Evolutionary conservation across 2,888 invertebrate genomes (phyloP), one percentile per base, ranked within the genome.

Genomic region (Poecilus cupreus): DNA sequence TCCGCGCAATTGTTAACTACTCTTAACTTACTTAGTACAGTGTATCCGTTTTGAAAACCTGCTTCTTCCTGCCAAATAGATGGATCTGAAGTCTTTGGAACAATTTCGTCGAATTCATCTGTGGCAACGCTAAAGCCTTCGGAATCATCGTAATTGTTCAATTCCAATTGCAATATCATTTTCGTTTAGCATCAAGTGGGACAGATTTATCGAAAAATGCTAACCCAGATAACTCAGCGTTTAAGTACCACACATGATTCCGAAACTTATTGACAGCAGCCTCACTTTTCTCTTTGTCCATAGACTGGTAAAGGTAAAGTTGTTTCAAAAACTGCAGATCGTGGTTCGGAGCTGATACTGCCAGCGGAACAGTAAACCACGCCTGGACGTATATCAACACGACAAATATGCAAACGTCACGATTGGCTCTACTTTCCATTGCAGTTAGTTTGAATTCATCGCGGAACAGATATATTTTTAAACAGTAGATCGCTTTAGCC

Each of bases 381-480:
- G 39, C 26, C 20, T 22, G 39, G 4, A 26, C 10, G 20, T 86
- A 85, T n/a, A 85, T 57, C 13, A 10, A 77, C 13, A 85, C 82
- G 18, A 85, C 16, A 78, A 85, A 86, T 32, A 84, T 64, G 82
- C 83, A 85, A 32, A 86, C 81, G 2, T 84, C 82, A 11, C 39
- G 39, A 39, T 5, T 39, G 39, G 39, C 39, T 11, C 3, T 39
- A 39, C 39, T 39, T 39, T 39, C 39, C 39, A 5, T 39, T 39
- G 39, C 39, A 39, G 39, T 39, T 39, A 39, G 10, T 39, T 39
- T 8, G 39, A 39, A 39, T 39, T 39, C 39, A 39, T 39, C 39
- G 20, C 83, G 82, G 78, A 85, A 85, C 22, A 86, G 64, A 79
- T 81, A 86, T 49, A 86, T 85, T 84, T 86, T 86, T 11, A 85